Conservation (phyloP, 2,797 vertebrate genomes). For the Mus spretus region DNA sequence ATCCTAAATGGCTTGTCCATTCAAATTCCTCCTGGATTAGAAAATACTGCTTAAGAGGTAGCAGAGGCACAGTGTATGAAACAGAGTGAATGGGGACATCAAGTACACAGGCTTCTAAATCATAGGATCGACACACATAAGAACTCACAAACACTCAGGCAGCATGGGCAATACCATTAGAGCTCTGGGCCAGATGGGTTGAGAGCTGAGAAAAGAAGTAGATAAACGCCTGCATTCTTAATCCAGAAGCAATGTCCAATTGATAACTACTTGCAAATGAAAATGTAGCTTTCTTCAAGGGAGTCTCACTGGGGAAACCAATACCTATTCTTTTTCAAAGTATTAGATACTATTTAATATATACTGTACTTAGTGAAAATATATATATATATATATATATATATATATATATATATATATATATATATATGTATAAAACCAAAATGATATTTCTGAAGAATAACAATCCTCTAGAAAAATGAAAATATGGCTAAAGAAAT, state of each 20-base stretch:
- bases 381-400: no score
- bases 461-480: background rate
- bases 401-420: no score
- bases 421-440: background rate
- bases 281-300: background rate
- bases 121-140: background rate
- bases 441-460: background rate
- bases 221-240: background rate
- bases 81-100: background rate
- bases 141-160: background rate
- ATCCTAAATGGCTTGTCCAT: background rate
- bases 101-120: no score
- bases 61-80: background rate
- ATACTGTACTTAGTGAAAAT: background rate
- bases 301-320: background rate
- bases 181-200: background rate
- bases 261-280: background rate
- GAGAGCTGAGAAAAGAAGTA: background rate
- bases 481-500: background rate
- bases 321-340: background rate
- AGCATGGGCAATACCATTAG: background rate
- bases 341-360: background rate
- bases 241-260: background rate
- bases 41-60: background rate
- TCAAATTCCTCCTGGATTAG: background rate